Conservation (phyloP, 1,140 invertebrate genomes). For the silkworm (Bombyx mori) region ASM3026992v2 NC_085121.1:9255501-9256000, state of each 20-base stretch:
- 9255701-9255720: slow-evolving; percentile 76
- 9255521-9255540: slow-evolving; percentile 86
- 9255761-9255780: slow-evolving; percentile 86
- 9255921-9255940: background rate
- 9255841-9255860: too few relatives aligned
- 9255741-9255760: slow-evolving; percentile 81
- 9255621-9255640: slow-evolving; percentile 10
- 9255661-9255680: too few relatives aligned
- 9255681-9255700: slow-evolving; percentile 48
- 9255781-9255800: slow-evolving; percentile 79
- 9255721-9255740: slow-evolving; percentile 79
- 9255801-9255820: slow-evolving; percentile 65
- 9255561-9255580: slow-evolving; percentile 86
- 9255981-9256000: too few relatives aligned
- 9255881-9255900: background rate
- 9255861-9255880: background rate
- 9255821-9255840: background rate
- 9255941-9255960: too few relatives aligned
- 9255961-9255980: too few relatives aligned
- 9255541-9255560: slow-evolving; percentile 90
- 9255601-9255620: slow-evolving; percentile 72
- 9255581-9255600: slow-evolving; percentile 87
- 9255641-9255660: background rate
- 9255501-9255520: slow-evolving; percentile 89
- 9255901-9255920: background rate